Conservation (phyloP, 2,888 invertebrate species). For the Phalera bucephala region DNA sequence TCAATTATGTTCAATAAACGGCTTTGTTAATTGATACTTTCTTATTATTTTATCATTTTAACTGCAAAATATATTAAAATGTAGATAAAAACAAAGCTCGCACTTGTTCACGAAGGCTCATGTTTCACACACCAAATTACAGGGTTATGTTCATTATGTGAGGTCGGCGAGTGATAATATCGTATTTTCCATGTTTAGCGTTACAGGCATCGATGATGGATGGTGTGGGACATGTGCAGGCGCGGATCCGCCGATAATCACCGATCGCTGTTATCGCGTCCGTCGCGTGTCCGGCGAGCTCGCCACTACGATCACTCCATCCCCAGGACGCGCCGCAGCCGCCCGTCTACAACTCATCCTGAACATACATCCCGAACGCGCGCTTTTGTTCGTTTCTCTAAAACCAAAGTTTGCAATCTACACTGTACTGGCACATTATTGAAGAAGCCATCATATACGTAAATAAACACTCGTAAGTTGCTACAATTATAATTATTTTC, state of each 20-base stretch:
- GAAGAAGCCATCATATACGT: conserved; percentile 8
- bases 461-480: conserved; percentile 10
- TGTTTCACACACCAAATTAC: not conserved
- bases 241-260: conserved; percentile 67
- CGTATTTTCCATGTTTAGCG: conserved; percentile 16
- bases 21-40: conserved; percentile 64
- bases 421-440: conserved; percentile 2
- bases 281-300: conserved; percentile 61
- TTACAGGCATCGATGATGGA: conserved; percentile 24
- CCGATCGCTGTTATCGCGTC: conserved; percentile 74
- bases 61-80: conserved; percentile 41
- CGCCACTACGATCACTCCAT: conserved; percentile 54
- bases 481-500: conserved; percentile 1
- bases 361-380: conserved; percentile 21
- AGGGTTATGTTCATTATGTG: conserved; percentile 3
- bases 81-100: conserved; percentile 34
- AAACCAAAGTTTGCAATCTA: not conserved
- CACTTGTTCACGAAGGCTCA: not conserved
- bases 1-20: conserved; percentile 61
- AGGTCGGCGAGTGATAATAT: conserved; percentile 9
- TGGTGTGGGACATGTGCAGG: conserved; percentile 39
- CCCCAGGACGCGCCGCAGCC: conserved; percentile 56
- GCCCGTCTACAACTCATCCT: conserved; percentile 52
- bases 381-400: conserved; percentile 9
- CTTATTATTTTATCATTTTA: conserved; percentile 53